Evolutionary conservation across 2,113 vertebrate genomes (phyloP).

Genomic region (Tragelaphus strepsiceros): DNA sequence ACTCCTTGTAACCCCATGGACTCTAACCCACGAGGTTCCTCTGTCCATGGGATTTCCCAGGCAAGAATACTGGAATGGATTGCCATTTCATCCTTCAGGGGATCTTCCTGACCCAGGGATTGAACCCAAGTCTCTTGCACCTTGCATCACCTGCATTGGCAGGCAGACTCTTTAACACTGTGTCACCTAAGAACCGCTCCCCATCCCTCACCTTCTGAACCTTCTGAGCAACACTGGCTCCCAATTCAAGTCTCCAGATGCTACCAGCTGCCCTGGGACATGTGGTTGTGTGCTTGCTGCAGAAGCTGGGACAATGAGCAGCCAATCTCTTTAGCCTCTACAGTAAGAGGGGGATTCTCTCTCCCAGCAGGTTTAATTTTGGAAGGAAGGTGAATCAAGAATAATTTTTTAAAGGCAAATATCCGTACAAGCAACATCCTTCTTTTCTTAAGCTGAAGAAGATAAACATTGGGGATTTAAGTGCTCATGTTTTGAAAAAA

Average conservation of each 20-base stretch:
- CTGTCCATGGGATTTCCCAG: not conserved
- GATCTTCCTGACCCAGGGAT: not conserved
- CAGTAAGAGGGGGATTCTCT: not conserved
- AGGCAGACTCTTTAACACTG: not conserved
- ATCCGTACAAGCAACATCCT: not conserved
- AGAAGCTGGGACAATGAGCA: not conserved
- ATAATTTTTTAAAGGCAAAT: not conserved
- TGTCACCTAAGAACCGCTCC: not conserved
- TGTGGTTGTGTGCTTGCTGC: not conserved
- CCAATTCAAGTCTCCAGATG: rapidly evolving
- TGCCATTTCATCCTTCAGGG: not conserved
- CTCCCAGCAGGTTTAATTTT: not conserved
- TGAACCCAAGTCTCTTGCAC: not conserved
- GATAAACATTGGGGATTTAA: not conserved
- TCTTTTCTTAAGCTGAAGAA: not conserved
- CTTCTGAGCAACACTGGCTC: not conserved
- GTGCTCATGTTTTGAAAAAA: not conserved
- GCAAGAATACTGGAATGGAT: not conserved
- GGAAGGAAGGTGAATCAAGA: not conserved
- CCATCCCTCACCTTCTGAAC: not conserved
- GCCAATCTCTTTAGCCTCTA: not conserved
- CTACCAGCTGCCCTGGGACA: not conserved
- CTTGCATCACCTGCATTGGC: not conserved
- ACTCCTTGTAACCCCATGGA: not conserved
- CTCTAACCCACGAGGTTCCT: not conserved